phyloP scores from a whole-genome alignment of 2,888 invertebrate species.

The Sinodicranocentrus sp. region DNA sequence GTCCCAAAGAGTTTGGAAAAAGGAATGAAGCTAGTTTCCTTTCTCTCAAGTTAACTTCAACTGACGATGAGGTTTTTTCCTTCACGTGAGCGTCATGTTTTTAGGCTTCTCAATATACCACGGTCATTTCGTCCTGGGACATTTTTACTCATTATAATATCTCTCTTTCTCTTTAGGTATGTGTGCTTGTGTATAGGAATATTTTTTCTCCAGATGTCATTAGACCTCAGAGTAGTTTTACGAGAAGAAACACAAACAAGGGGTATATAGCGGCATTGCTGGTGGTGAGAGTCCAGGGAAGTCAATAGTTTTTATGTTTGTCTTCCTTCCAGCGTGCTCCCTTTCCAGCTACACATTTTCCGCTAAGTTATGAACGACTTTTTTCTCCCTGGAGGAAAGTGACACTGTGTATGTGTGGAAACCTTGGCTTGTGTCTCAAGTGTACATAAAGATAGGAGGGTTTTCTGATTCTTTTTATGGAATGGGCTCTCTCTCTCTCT shows the following conservation, averaged over 20 bases:
- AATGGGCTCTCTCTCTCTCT: neutral
- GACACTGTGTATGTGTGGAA: neutral
- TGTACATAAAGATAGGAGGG: neutral
- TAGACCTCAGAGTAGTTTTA: neutral
- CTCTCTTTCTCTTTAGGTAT: neutral
- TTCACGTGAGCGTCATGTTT: neutral
- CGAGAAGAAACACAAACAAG: neutral
- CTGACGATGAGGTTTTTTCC: neutral
- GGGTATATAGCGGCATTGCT: neutral
- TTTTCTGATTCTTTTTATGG: neutral
- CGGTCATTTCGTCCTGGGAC: conserved; percentile 24
- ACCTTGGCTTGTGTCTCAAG: neutral
- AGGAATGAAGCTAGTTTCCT: neutral
- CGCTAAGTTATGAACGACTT: conserved; percentile 1
- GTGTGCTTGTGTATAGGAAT: no score
- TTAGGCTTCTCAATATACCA: neutral
- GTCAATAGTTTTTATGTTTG: conserved; percentile 25
- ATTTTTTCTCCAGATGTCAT: neutral
- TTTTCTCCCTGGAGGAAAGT: conserved; percentile 23
- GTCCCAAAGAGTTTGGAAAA: neutral
- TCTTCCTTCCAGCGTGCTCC: neutral
- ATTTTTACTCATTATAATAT: conserved; percentile 29
- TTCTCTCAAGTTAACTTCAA: neutral
- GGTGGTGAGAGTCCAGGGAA: neutral
- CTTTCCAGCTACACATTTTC: neutral